Conservation (phyloP, 2,797 vertebrate genomes). For the Parambassis ranga region DNA sequence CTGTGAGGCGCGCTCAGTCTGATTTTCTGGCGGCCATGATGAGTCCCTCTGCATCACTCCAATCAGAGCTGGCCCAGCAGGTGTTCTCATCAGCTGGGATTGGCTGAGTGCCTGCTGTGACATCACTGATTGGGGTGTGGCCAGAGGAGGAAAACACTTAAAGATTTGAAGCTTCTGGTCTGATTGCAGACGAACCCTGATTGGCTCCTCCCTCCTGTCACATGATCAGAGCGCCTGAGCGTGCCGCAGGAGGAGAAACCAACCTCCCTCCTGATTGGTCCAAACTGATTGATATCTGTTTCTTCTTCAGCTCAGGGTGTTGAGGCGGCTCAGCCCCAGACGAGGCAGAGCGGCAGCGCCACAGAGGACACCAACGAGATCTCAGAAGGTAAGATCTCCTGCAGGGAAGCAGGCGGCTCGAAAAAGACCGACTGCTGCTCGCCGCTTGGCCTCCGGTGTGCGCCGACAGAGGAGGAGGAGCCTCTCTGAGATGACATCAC, state of each 20-base stretch:
- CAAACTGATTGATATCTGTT: no score
- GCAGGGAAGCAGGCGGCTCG: background rate
- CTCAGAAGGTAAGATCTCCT: constrained; percentile 72
- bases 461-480: background rate
- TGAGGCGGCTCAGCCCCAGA: constrained; percentile 52
- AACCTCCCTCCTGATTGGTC: no score
- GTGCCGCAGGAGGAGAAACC: no score
- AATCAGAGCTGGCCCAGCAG: constrained; percentile 20
- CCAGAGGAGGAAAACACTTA: background rate
- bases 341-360: constrained; percentile 18
- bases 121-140: constrained; percentile 29
- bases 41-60: background rate
- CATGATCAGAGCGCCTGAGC: no score
- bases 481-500: background rate
- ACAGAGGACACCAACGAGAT: constrained; percentile 69
- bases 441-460: background rate
- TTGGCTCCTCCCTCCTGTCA: no score
- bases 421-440: background rate
- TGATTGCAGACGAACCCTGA: no score
- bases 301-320: constrained; percentile 69
- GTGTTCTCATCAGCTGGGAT: constrained; percentile 8
- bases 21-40: no score
- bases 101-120: constrained; percentile 22
- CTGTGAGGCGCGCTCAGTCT: no score
- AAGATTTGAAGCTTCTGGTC: background rate